Base-by-base conservation (phyloP, 2,797 vertebrate species). In the Oophaga sylvatica region DNA sequence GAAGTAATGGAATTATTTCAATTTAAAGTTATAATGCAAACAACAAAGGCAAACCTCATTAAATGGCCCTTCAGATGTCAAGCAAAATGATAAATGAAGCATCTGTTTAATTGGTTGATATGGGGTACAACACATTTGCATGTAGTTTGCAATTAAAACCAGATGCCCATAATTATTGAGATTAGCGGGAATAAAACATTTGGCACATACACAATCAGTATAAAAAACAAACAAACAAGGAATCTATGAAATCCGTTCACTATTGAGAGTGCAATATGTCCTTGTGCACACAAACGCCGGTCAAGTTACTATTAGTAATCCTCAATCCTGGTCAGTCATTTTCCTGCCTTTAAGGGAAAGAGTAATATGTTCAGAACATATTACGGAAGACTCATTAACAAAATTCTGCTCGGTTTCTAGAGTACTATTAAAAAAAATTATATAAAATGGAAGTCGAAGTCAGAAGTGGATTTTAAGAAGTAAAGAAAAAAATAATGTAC, bases 131-230 rank as follows among this genome's bases (percentile, higher is more conserved):
- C 73, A 76, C 73, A 76, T 76, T 76, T 53, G 73, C 73, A 76
- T 76, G 73, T 76, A 76, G 73, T 76, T 45, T n/a, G 45, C 73
- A 76, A 76, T 76, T 76, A 76, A 45, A 76, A 53, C 73, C 73
- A 76, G 73, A 76, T 76, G 41, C 73, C 48, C 75, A 77, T 56
- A 77, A 56, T 26, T 77, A 77, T n/a, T 77, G 53, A 77, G 48
- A 77, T 77, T 56, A 77, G 75, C 12, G 53, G 10, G 13, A 77
- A 77, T 77, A 56, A 77, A 77, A 56, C 75, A 56, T 56, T 76
- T 77, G 75, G 73, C 73, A 76, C 41, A 53, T 5, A 53, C n/a
- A 76, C 73, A 76, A 20, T 53, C 3, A 48, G 19, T 20, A 59
- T 15, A n/a, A 48, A 17, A 35, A 53, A 4, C n/a, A 76, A 76